Evolutionary conservation across 2,888 invertebrate genomes (phyloP).

Genomic region (Philereme vetulata): DNA sequence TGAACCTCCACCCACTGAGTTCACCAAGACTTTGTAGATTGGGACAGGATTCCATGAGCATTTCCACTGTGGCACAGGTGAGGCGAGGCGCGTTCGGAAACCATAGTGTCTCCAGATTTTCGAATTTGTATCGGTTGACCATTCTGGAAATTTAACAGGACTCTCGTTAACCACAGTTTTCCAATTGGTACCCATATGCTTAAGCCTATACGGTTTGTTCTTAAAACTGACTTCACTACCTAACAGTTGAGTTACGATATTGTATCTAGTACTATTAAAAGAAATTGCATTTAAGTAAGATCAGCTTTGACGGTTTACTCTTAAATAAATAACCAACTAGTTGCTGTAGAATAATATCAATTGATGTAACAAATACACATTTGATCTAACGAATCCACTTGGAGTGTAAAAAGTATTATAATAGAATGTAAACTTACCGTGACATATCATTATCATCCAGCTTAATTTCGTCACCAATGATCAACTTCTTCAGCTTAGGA

Average conservation of each 20-base stretch:
- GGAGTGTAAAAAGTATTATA: too few species aligned
- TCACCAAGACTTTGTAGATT: conserved; percentile 86
- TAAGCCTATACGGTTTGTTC: too few species aligned
- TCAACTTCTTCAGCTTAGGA: conserved; percentile 84
- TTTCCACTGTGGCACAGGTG: conserved; percentile 85
- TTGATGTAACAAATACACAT: too few species aligned
- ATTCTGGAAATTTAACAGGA: conserved; percentile 76
- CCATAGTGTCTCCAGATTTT: conserved; percentile 86
- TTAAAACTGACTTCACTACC: too few species aligned
- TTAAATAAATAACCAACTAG: too few species aligned
- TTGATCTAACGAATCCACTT: too few species aligned
- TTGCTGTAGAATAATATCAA: too few species aligned
- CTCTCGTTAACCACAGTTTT: not conserved
- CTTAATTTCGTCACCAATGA: conserved; percentile 86
- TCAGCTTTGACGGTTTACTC: too few species aligned
- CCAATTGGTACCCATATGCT: not conserved
- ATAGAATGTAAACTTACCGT: conserved; percentile 65
- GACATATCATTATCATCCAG: conserved; percentile 87
- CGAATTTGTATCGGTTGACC: conserved; percentile 86
- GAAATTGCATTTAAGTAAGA: too few species aligned
- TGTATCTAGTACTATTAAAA: too few species aligned
- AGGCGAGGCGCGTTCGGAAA: conserved; percentile 87
- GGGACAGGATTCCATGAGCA: conserved; percentile 87
- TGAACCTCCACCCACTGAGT: conserved; percentile 87
- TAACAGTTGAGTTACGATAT: too few species aligned